A percentile compares a stretch with the other conserved stretches of the same genome.
Evolutionary conservation across 2,888 invertebrate genomes (phyloP).

Genomic region (Spodoptera exigua): DNA sequence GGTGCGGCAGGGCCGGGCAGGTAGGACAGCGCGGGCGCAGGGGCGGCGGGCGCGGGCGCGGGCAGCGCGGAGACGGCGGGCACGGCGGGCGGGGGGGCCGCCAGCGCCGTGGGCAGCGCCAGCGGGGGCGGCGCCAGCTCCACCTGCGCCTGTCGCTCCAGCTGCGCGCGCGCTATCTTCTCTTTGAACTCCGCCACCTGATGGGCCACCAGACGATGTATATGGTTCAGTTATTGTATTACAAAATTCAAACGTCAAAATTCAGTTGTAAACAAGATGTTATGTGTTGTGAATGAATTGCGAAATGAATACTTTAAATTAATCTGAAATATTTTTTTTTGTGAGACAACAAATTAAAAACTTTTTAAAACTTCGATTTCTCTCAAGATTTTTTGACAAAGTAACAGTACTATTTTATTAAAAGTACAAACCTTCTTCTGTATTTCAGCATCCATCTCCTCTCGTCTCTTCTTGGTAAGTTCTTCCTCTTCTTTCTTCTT

Average conservation of each 20-base stretch:
- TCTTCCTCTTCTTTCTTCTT: slow-evolving; percentile 84
- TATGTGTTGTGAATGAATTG: no score
- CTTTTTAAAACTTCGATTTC: no score
- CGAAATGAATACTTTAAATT: no score
- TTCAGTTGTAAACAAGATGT: neutral
- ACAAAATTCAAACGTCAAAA: neutral
- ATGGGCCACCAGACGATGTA: neutral
- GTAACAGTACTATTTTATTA: neutral
- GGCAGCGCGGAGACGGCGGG: slow-evolving; percentile 30
- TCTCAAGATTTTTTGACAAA: no score
- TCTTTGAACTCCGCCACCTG: slow-evolving; percentile 86
- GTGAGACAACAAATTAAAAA: no score
- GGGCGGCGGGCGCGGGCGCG: slow-evolving; percentile 1
- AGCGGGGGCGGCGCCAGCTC: slow-evolving; percentile 50
- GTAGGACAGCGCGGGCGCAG: neutral
- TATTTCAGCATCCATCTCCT: slow-evolving; percentile 89
- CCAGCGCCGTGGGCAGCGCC: slow-evolving; percentile 51
- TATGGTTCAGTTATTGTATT: neutral
- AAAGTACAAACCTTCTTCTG: slow-evolving; percentile 78
- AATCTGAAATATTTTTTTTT: no score
- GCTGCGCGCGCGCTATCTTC: slow-evolving; percentile 82
- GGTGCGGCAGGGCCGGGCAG: slow-evolving; percentile 1
- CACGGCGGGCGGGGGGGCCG: slow-evolving; percentile 8
- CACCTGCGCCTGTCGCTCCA: slow-evolving; percentile 71
- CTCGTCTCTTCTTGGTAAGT: slow-evolving; percentile 78